Evolutionary conservation across 2,113 vertebrate genomes (phyloP).

Genomic region (Trichechus manatus): DNA sequence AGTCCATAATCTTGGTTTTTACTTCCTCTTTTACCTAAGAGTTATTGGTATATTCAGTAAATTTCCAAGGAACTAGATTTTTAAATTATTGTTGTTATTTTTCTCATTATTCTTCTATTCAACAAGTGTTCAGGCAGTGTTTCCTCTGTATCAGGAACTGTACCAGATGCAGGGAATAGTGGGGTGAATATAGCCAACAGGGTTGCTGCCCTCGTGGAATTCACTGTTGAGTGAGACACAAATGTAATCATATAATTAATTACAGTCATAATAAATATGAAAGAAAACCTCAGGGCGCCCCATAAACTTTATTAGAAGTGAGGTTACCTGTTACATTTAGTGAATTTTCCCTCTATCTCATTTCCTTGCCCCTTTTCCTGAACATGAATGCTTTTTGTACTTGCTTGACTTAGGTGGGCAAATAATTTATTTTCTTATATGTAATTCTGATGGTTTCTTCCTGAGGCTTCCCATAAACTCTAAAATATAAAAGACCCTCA

Average conservation of each 20-base stretch:
- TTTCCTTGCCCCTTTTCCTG: slow-evolving; percentile 12
- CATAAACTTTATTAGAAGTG: neutral
- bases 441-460: slow-evolving; percentile 29
- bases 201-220: neutral
- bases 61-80: slow-evolving; percentile 27
- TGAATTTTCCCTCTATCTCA: neutral
- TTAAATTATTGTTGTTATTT: neutral
- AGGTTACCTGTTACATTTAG: neutral
- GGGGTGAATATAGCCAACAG: neutral
- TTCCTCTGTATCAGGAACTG: neutral
- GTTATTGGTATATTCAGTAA: slow-evolving; percentile 8
- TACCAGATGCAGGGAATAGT: neutral
- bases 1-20: neutral
- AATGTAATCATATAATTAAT: neutral
- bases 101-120: neutral
- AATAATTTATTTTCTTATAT: neutral
- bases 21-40: neutral
- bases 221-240: neutral
- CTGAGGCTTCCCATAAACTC: slow-evolving; percentile 5
- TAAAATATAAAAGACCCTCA: slow-evolving; percentile 48
- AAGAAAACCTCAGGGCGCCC: neutral
- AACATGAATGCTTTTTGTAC: neutral
- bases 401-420: neutral
- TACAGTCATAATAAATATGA: neutral
- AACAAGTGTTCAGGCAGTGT: neutral